Percentiles rank a stretch among this genome's conserved stretches.
Conservation (phyloP, 30 jellyfish, hydroid and myxozoan species). For the Hydra vulgaris region DNA sequence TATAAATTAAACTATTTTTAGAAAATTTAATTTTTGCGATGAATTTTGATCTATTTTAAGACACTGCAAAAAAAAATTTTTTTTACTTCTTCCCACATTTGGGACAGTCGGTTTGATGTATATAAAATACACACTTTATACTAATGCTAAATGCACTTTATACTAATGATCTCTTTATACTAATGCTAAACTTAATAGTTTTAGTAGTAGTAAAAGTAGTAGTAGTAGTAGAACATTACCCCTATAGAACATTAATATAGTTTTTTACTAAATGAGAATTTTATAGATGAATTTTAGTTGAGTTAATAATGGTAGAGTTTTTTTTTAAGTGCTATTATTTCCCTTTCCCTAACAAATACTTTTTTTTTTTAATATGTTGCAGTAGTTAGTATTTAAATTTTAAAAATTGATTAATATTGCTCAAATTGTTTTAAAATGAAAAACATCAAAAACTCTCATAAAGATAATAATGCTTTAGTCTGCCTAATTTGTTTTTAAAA, state of each 20-base stretch:
- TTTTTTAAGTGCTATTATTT: not conserved
- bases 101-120: too few relatives aligned
- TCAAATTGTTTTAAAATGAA: not conserved
- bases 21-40: too few relatives aligned
- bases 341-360: not conserved
- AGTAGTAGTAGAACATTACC: too few relatives aligned
- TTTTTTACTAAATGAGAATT: not conserved
- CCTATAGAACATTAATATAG: not conserved
- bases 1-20: too few relatives aligned
- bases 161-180: too few relatives aligned
- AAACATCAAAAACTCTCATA: not conserved
- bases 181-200: too few relatives aligned
- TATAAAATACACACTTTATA: too few relatives aligned
- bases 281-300: not conserved
- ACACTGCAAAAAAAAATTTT: too few relatives aligned
- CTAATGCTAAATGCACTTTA: too few relatives aligned
- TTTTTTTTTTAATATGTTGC: not conserved
- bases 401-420: not conserved
- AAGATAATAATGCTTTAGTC: not conserved
- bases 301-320: not conserved
- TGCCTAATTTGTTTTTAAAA: not conserved
- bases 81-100: too few relatives aligned
- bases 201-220: too few relatives aligned
- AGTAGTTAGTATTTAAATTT: not conserved
- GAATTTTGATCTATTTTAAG: too few relatives aligned